Percentiles rank a stretch among this genome's conserved stretches.
phyloP scores from a whole-genome alignment of 2,113 vertebrate species.

The Neoarius graeffei region DNA sequence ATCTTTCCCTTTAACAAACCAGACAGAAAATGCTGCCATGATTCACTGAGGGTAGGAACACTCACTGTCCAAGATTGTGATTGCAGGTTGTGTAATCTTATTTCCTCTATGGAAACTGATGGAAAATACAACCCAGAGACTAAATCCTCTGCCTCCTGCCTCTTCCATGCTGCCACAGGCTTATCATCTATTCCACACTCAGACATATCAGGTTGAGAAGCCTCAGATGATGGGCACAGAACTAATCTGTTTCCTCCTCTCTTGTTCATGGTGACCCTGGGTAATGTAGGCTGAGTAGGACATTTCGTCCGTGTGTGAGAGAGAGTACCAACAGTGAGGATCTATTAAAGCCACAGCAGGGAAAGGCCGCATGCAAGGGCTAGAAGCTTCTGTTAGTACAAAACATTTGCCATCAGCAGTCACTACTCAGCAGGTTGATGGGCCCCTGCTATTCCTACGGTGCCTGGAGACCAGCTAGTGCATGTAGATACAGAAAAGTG shows the following conservation, averaged over 20 bases:
- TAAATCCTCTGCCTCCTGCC: constrained; percentile 14
- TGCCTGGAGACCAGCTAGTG: not conserved
- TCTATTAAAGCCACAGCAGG: constrained; percentile 70
- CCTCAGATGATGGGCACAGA: constrained; percentile 52
- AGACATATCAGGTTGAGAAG: constrained; percentile 59
- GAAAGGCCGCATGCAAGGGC: constrained; percentile 44
- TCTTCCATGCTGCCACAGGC: constrained; percentile 24
- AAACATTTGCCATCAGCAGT: constrained; percentile 37
- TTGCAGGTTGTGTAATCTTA: constrained; percentile 29
- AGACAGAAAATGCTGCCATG: constrained; percentile 15
- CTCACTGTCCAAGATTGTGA: constrained; percentile 5
- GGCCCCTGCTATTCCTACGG: not conserved
- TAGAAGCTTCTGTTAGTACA: constrained; percentile 27
- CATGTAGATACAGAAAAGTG: constrained; percentile 12
- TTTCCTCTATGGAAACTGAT: constrained; percentile 33
- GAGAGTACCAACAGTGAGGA: constrained; percentile 54
- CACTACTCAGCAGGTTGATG: constrained; percentile 5
- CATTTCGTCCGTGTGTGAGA: constrained; percentile 38
- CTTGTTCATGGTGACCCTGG: constrained; percentile 58
- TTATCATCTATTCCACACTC: constrained; percentile 53
- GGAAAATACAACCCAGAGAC: constrained; percentile 27
- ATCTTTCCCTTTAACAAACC: not conserved
- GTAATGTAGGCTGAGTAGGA: constrained; percentile 43
- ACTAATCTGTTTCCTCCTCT: constrained; percentile 64
- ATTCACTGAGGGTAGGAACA: not conserved